Evolutionary conservation across 2,888 invertebrate genomes (phyloP), one percentile per base, ranked within the genome.

Genomic region (Amiota minor): DNA sequence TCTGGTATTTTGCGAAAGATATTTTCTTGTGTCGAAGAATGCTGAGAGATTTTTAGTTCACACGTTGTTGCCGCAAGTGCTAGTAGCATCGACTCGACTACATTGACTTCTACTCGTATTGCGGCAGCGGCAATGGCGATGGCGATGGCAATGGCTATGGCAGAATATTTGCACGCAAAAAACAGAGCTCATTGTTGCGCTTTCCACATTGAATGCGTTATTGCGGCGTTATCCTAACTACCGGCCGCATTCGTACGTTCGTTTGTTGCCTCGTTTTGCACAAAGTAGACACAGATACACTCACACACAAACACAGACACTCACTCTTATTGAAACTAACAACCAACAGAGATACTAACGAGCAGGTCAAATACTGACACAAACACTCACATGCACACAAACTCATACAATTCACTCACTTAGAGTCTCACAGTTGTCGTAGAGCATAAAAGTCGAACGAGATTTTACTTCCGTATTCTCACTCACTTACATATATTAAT

Each of bases 161-260:
- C 61, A 49, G 70, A 61, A 71, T 71, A 61, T 59, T 67, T 67
- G 53, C 67, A 68, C 67, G 67, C 67, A 68, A 68, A 59, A 77
- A 80, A 79, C 75, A 78, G 75, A 85, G 79, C 79, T 84, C 83
- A 84, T 84, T 84, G 83, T 84, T 84, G 86, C 83, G 83, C 83
- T 86, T 86, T 82, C 83, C 86, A 85, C 86, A 84, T 86, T 84
- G 83, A 84, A 84, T 86, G 86, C 85, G 83, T 83, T 83, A 83
- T 85, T 84, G 83, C 82, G 83, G 83, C 83, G 83, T 84, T 81
- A 80, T 86, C 80, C 83, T 81, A 84, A 84, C 83, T 83, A 85
- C 86, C 86, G 83, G 86, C 85, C 86, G 86, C 81, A 79, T 82
- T 83, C 76, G 75, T 47, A 76, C 77, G 78, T 77, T 72, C 78